Percentiles rank a stretch among this genome's conserved stretches.
phyloP scores from a whole-genome alignment of 2,888 invertebrate species.

The Hydrotaea cyrtoneurina region DNA sequence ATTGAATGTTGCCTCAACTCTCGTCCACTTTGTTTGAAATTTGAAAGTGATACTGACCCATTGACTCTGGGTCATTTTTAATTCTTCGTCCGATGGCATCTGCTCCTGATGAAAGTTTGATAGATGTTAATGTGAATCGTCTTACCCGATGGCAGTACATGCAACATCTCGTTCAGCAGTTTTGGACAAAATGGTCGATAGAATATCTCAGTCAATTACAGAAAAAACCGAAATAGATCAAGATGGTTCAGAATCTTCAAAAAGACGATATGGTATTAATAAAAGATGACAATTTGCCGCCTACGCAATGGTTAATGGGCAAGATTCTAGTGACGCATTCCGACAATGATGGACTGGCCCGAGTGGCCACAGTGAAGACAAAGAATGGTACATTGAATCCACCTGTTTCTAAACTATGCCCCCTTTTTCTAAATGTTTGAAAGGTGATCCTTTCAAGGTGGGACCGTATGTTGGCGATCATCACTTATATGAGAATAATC shows the following conservation, averaged over 20 bases:
- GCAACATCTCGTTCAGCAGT: slow-evolving; percentile 55
- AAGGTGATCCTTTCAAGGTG: not conserved
- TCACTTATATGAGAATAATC: no score
- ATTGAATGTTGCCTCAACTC: slow-evolving; percentile 75
- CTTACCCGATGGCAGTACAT: slow-evolving; percentile 57
- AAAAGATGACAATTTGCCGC: slow-evolving; percentile 49
- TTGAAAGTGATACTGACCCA: slow-evolving; percentile 66
- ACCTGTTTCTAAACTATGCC: slow-evolving; percentile 14
- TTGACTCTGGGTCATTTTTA: slow-evolving; percentile 69
- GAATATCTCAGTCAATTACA: slow-evolving; percentile 58
- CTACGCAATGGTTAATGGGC: slow-evolving; percentile 37
- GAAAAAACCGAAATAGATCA: slow-evolving; percentile 54
- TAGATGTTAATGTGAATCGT: slow-evolving; percentile 29
- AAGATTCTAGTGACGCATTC: slow-evolving; percentile 29
- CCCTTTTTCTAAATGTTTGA: slow-evolving; percentile 3
- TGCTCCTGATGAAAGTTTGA: slow-evolving; percentile 42
- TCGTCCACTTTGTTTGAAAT: slow-evolving; percentile 70
- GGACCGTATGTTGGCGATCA: not conserved
- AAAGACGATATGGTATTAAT: slow-evolving; percentile 51
- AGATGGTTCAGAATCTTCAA: slow-evolving; percentile 43
- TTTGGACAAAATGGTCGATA: slow-evolving; percentile 59
- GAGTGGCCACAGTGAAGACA: slow-evolving; percentile 14
- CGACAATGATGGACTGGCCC: slow-evolving; percentile 36
- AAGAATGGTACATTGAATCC: not conserved
- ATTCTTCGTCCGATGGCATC: slow-evolving; percentile 42